Percentiles rank a stretch among this genome's conserved stretches.
These are phyloP conservation scores for Calvadosia cruxmelitensis DNA, from an alignment of 30 jellyfish, hydroid and myxozoan species.

Conservation along the genomic window DNA sequence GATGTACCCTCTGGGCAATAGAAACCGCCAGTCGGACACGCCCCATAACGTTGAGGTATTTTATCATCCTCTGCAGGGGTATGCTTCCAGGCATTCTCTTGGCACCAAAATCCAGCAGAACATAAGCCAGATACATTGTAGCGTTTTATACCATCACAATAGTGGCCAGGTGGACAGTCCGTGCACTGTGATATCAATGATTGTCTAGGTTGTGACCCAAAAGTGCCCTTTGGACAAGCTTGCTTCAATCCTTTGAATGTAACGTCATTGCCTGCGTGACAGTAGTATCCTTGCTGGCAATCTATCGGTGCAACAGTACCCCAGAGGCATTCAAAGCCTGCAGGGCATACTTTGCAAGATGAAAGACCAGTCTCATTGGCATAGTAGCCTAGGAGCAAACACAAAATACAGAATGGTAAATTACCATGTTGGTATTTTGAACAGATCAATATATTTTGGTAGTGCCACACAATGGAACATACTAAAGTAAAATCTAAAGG, in stretches of 20 bases:
- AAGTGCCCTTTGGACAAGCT: slow-evolving; percentile 85
- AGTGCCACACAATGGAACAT: no score
- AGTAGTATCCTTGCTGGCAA: slow-evolving; percentile 86
- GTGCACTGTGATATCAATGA: slow-evolving; percentile 42
- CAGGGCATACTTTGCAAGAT: slow-evolving; percentile 77
- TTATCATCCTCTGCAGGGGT: slow-evolving; percentile 57
- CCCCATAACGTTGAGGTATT: slow-evolving; percentile 49
- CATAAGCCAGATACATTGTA: slow-evolving; percentile 74
- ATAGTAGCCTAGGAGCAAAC: slow-evolving; percentile 22
- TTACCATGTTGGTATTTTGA: no score
- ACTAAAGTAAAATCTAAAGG: no score
- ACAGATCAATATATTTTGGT: no score
- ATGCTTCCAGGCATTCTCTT: slow-evolving; percentile 26
- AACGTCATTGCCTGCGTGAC: slow-evolving; percentile 71
- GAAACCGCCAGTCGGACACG: slow-evolving; percentile 92
- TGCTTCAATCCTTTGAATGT: slow-evolving; percentile 33
- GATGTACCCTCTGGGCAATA: slow-evolving; percentile 81
- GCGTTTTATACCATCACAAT: slow-evolving; percentile 47
- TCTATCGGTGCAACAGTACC: slow-evolving; percentile 63
- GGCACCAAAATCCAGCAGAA: slow-evolving; percentile 88
- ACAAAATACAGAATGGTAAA: no score
- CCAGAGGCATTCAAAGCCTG: slow-evolving; percentile 67
- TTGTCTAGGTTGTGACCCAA: slow-evolving; percentile 59
- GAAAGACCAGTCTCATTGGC: slow-evolving; percentile 73
- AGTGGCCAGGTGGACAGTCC: slow-evolving; percentile 72